Evolutionary conservation across 2,888 invertebrate species (phyloP), one percentile per base, ranked within the genome.

Genomic region (Patella depressa): DNA sequence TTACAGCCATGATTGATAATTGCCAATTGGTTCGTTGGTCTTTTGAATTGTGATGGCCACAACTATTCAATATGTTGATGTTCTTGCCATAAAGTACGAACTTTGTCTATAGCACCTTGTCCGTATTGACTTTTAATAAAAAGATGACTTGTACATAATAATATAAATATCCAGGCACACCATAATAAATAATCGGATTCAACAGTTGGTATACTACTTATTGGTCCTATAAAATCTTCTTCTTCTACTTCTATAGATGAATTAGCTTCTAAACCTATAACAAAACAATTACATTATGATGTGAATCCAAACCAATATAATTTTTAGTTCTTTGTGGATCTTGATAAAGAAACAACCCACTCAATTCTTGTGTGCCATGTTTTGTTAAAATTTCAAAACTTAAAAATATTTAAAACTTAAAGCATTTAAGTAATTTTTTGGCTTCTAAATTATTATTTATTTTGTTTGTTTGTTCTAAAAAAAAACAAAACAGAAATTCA

Each of bases 91-190:
- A 89, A 80, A 11, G 86, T 80, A 57, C 85, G 77, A 7, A 90
- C 83, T 72, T 82, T 82, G 45, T 85, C 86, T 24, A 89, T 87
- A 78, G 86, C 84, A 76, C 85, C 85, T 74, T 89, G 88, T 24
- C 89, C 89, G 53, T 85, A 82, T 15, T 78, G 83, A 57, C 88
- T 88, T 71, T 84, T 82, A 24, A 88, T 81, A 77, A 89, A 87
- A 80, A 88, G 85, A 79, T 84, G 86, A 3, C 80, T 79, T 45
- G 84, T 84, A 80, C 85, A 89, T 54, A 83, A 89, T 9, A 95
- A 90, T 76, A 97, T 96, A 89, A 98, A 98, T 45, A 94, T 84
- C 97, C 97, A 98, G 0, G 98, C 95, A 12, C 97, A 89, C 74
- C 95, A 93, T 65, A 98, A 92, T 86, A 96, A 95, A 88, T 95